Evolutionary conservation across 1,140 invertebrate species (phyloP).

Genomic region (Ladona fulva): DNA sequence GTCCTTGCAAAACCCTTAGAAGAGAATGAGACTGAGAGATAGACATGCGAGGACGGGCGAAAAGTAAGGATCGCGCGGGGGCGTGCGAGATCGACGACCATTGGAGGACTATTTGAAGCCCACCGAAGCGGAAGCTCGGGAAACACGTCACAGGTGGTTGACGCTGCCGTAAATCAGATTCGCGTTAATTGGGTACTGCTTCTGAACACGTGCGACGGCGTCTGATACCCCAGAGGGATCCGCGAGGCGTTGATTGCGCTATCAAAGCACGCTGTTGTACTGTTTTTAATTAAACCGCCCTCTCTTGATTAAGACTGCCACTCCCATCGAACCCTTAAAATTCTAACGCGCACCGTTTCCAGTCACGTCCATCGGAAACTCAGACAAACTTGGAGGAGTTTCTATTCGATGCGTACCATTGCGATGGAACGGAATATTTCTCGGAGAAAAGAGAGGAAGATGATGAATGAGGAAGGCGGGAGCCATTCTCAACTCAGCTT

Average conservation of each 20-base stretch:
- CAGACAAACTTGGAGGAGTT: no score
- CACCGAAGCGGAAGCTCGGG: neutral
- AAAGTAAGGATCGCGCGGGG: neutral
- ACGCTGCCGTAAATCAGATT: neutral
- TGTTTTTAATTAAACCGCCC: slow-evolving; percentile 5
- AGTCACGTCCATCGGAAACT: no score
- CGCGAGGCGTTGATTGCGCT: slow-evolving; percentile 5
- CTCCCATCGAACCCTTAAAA: neutral
- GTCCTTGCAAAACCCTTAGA: no score
- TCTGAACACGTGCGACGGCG: neutral
- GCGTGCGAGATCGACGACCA: neutral
- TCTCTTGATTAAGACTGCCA: neutral
- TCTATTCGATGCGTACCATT: no score
- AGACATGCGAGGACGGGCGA: neutral
- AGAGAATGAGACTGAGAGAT: no score
- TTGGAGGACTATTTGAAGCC: neutral
- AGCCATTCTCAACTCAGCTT: no score
- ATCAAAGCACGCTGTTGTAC: slow-evolving; percentile 3
- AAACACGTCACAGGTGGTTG: slow-evolving; percentile 5
- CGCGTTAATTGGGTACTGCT: neutral
- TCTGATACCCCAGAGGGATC: neutral
- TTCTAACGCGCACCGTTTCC: no score
- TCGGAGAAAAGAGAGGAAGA: no score
- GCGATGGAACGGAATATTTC: no score
- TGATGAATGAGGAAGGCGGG: no score